Conservation (phyloP, 2,888 invertebrate genomes). For the Drosophila pseudotakahashii region DNA sequence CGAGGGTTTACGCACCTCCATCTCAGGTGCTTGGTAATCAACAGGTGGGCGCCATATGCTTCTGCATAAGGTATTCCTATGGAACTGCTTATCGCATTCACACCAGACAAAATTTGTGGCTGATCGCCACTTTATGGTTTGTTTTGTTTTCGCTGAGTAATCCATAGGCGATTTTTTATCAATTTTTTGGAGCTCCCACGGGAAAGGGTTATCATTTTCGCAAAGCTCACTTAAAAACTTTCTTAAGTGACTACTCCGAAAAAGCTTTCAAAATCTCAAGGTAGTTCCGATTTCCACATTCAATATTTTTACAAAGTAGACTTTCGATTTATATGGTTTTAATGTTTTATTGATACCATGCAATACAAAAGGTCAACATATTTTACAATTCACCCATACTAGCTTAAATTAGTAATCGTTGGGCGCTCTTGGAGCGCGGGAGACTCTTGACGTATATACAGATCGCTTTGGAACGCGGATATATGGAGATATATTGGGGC, state of each 20-base stretch:
- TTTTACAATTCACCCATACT: conserved; percentile 33
- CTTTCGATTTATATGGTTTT: no score
- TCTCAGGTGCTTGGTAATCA: background rate
- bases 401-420: conserved; percentile 26
- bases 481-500: conserved; percentile 22
- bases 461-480: conserved; percentile 9
- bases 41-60: background rate
- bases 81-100: conserved; percentile 12
- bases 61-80: conserved; percentile 2
- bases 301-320: no score
- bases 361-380: conserved; percentile 28
- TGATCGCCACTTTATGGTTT: conserved; percentile 7
- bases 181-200: background rate
- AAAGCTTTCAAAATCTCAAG: background rate
- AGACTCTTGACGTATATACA: conserved; percentile 36
- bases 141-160: conserved; percentile 18
- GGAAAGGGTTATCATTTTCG: background rate
- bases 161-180: conserved; percentile 12
- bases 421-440: conserved; percentile 26
- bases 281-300: background rate
- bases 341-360: conserved; percentile 25
- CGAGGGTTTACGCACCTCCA: background rate
- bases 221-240: background rate
- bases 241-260: background rate
- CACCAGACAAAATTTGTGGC: background rate